phyloP scores from a whole-genome alignment of 2,888 invertebrate genomes.

The Tanytarsus gracilentus region DNA sequence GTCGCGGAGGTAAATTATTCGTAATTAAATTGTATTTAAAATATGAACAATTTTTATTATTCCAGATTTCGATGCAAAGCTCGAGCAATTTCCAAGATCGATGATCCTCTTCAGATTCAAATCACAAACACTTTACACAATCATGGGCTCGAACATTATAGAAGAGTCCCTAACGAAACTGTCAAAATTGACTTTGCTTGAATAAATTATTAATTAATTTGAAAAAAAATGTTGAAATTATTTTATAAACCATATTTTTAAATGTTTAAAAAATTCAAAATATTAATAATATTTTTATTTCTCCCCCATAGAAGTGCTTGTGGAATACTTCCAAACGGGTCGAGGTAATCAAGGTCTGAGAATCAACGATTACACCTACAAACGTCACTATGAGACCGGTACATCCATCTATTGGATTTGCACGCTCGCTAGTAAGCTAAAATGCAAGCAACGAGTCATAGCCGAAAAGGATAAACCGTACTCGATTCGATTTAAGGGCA shows the following conservation, averaged over 20 bases:
- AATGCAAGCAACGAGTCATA: conserved; percentile 20
- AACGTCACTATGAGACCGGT: conserved; percentile 21
- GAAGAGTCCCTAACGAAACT: not conserved
- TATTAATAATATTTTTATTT: not conserved
- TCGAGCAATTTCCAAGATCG: conserved; percentile 30
- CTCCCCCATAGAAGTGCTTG: not conserved
- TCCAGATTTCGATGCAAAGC: conserved; percentile 29
- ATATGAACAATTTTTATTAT: not conserved
- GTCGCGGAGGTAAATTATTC: not conserved
- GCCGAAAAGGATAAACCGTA: conserved; percentile 16
- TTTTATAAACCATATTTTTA: not conserved
- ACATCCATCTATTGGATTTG: conserved; percentile 24
- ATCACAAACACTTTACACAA: conserved; percentile 9
- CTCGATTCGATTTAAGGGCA: conserved; percentile 12
- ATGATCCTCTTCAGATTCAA: conserved; percentile 21
- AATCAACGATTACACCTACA: conserved; percentile 11
- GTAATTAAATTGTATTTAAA: not conserved
- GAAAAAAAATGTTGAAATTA: not conserved
- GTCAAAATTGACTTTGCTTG: not conserved
- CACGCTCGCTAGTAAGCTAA: conserved; percentile 8
- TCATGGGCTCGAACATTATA: conserved; percentile 12
- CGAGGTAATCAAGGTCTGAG: conserved; percentile 16
- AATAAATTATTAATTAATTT: not conserved
- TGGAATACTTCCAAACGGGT: conserved; percentile 18
- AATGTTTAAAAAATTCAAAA: conserved; percentile 1